A percentile compares a stretch with the other conserved stretches of the same genome.
Evolutionary conservation across 2,888 invertebrate genomes (phyloP).

Genomic region (Melieria picta): DNA sequence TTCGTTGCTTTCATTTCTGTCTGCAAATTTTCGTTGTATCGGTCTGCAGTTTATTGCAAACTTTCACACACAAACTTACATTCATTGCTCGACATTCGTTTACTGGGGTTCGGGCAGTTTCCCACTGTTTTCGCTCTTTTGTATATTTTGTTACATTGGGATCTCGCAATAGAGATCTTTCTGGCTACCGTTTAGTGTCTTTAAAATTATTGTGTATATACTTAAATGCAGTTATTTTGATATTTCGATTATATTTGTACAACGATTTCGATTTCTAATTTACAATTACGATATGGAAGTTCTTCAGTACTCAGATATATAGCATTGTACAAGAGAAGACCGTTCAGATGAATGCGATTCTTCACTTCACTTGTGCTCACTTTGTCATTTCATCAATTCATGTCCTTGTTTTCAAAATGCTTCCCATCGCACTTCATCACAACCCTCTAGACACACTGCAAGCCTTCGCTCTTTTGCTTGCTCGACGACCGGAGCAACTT

Average conservation of each 20-base stretch:
- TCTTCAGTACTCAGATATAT: conserved; percentile 32
- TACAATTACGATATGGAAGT: conserved; percentile 48
- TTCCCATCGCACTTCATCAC: background rate
- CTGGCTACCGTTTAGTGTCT: too few relatives aligned
- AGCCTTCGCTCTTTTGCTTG: conserved; percentile 38
- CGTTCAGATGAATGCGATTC: conserved; percentile 10
- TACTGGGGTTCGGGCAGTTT: too few relatives aligned
- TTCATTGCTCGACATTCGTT: too few relatives aligned
- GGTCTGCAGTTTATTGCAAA: too few relatives aligned
- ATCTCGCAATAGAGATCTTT: too few relatives aligned
- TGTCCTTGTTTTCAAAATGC: background rate
- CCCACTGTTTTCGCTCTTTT: too few relatives aligned
- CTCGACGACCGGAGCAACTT: conserved; percentile 52
- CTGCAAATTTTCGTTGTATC: too few relatives aligned
- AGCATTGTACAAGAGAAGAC: conserved; percentile 18
- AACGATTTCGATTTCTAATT: conserved; percentile 42
- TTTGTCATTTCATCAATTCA: background rate
- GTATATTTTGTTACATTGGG: too few relatives aligned
- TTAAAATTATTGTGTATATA: too few relatives aligned
- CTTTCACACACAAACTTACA: too few relatives aligned
- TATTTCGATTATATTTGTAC: conserved; percentile 48
- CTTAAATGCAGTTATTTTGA: too few relatives aligned
- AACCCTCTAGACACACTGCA: conserved; percentile 41
- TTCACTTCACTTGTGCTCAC: background rate
- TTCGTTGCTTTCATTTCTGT: too few relatives aligned